These are phyloP conservation scores for Leucoma salicis DNA, from an alignment of 2,888 invertebrate species.

Conservation along the genomic window DNA sequence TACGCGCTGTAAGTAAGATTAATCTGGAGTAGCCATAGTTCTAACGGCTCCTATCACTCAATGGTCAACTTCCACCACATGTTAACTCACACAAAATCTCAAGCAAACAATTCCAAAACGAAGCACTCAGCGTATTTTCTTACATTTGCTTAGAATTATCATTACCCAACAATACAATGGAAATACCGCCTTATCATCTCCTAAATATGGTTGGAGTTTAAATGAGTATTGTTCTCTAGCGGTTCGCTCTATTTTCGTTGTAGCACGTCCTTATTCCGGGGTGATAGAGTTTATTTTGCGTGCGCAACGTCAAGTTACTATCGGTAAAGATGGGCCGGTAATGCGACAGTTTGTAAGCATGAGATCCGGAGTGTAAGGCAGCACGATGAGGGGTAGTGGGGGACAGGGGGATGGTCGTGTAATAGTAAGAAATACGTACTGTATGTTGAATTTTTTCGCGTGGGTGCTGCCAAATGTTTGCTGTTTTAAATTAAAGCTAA, in stretches of 20 bases:
- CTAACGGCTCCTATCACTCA: too few species aligned
- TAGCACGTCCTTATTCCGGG: constrained; percentile 31
- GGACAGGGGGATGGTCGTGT: constrained; percentile 36
- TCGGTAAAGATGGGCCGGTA: constrained; percentile 69
- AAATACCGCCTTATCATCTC: constrained; percentile 42
- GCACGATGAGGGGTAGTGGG: constrained; percentile 31
- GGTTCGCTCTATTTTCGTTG: constrained; percentile 36
- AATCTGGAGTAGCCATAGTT: too few species aligned
- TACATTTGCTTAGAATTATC: constrained; percentile 75
- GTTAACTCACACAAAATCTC: constrained; percentile 41
- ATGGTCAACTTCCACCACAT: constrained; percentile 39
- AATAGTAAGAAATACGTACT: constrained; percentile 71
- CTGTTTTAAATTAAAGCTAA: constrained; percentile 13
- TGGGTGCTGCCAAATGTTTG: constrained; percentile 20
- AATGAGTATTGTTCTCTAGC: constrained; percentile 30
- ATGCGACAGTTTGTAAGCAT: constrained; percentile 82
- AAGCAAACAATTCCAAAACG: constrained; percentile 56
- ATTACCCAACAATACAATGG: constrained; percentile 49
- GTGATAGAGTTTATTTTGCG: constrained; percentile 48
- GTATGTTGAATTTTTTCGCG: constrained; percentile 57
- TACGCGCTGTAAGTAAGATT: too few species aligned
- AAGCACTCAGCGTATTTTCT: constrained; percentile 61
- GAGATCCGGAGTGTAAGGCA: constrained; percentile 63
- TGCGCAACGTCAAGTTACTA: constrained; percentile 47
- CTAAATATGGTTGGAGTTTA: constrained; percentile 49